Evolutionary conservation across 1,140 invertebrate genomes (phyloP), one percentile per base, ranked within the genome.

Genomic region (Hyphantria cunea): DNA sequence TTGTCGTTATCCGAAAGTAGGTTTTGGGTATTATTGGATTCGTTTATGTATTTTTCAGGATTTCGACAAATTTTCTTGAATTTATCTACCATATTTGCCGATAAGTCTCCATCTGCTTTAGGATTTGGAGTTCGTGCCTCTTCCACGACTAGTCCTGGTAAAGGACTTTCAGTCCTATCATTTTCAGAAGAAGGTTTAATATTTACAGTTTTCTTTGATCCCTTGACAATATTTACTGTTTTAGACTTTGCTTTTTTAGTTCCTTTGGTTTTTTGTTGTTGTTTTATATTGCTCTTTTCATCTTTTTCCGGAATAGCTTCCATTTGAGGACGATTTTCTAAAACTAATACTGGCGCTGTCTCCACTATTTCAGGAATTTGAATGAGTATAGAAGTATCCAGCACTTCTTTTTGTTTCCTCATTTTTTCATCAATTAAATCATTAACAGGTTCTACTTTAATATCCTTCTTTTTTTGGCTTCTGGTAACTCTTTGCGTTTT

Each of bases 101-200:
- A 33, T 8, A 75, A 76, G 68, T 82, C 76, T 37, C 78, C 67
- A 11, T 11, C 14, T 12, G 64, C 54, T 6, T 82, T 59, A 25
- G 65, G 61, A 3, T 25, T 25, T 2, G 14, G 31, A 10, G 37
- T 10, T 7, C 55, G 37, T 4, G 61, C 64, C 17, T 68, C 55
- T 73, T 89, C 86, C 7, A 86, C 68, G 5, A 81, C 41, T 7
- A 89, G 64, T 33, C 65, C 78, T 5, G 86, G 84, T 31, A 86
- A 63, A 12, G 84, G 78, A 66, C 86, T 86, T 39, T 65, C 34
- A 13, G 77, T 76, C 65, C 66, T 66, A 50, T 80, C 75, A 17
- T 67, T 56, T 31, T 68, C 63, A 34, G 47, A 55, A 12, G 56
- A 45, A 53, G 62, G 48, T 15, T 58, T 39, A 9, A 39, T 62